Base-by-base conservation (phyloP, 2,113 vertebrate genomes). In the Saimiri boliviensis region DNA sequence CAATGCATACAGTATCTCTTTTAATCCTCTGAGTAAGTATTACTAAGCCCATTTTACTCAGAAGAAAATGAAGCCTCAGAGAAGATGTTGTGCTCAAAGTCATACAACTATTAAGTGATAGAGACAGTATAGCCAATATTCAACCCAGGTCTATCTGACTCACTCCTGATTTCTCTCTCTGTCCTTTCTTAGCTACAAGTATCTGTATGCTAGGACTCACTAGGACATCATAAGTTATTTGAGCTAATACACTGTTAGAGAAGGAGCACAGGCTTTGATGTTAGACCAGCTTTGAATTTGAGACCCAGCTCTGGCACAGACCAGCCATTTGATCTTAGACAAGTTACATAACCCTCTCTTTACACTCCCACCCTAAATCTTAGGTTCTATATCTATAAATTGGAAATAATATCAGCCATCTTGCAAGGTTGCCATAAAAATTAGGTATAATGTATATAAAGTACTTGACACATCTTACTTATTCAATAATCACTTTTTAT, bases 11-110 rank as follows among this genome's bases (percentile, higher is more conserved):
- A 83, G 52, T 88, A 82, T 56, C n/a, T 77, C 58, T 83, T 76
- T 81, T 23, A 93, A 40, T 77, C 14, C 20, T 91, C 35, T 79
- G 21, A 63, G 35, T 37, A 77, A 40, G 37, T 52, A 96, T 94
- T 60, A 86, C 58, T 92, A 92, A 94, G 60, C 16, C n/a, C 19
- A 86, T 76, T 76, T 95, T 70, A 86, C 45, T 94, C 5, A 30
- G 80, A 52, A 92, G 66, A 86, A 97, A 86, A 86, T 71, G 47
- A 83, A 92, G 81, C 27, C 27, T 79, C 47, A 89, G n/a, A 66
- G 71, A 68, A 86, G 42, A 3, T 71, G 42, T 71, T 8, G 27
- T 70, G 47, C 6, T 73, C 37, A 60, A 79, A 47, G 32, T 93
- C 45, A 52, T 8, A 90, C 23, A 92, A 66, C 37, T 47, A 71